phyloP scores from a whole-genome alignment of 2,888 invertebrate genomes.

The Eueremaeus valkanovi region DNA sequence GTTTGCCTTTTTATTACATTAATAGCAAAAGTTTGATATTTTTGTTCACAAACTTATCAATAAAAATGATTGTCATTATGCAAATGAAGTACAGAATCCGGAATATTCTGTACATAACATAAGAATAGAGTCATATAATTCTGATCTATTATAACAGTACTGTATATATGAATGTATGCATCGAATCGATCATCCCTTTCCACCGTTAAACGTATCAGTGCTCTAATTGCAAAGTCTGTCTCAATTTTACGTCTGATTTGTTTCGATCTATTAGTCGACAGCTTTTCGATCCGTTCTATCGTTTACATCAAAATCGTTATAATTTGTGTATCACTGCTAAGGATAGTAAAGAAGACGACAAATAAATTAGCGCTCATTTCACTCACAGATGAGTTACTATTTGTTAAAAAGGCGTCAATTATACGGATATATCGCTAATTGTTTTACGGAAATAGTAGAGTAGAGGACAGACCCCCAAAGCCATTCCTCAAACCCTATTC shows the following conservation, averaged over 20 bases:
- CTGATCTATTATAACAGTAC: not conserved
- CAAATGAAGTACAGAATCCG: not conserved
- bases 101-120: not conserved
- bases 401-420: constrained; percentile 20
- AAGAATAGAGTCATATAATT: not conserved
- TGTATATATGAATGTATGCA: too few relatives aligned
- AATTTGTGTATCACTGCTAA: not conserved
- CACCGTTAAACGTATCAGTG: not conserved
- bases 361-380: constrained; percentile 19
- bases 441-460: not conserved
- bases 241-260: not conserved
- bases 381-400: not conserved
- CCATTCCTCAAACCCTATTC: not conserved
- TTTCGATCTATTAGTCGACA: not conserved
- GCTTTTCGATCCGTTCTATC: not conserved
- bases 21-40: not conserved
- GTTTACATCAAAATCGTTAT: not conserved
- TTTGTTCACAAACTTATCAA: not conserved
- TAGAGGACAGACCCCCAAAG: not conserved
- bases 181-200: too few relatives aligned
- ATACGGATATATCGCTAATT: constrained; percentile 6
- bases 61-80: not conserved
- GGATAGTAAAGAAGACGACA: not conserved
- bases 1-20: too few relatives aligned
- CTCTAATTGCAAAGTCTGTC: not conserved